phyloP scores from a whole-genome alignment of 1,140 invertebrate genomes.

The Euura saliciscinereae region DNA sequence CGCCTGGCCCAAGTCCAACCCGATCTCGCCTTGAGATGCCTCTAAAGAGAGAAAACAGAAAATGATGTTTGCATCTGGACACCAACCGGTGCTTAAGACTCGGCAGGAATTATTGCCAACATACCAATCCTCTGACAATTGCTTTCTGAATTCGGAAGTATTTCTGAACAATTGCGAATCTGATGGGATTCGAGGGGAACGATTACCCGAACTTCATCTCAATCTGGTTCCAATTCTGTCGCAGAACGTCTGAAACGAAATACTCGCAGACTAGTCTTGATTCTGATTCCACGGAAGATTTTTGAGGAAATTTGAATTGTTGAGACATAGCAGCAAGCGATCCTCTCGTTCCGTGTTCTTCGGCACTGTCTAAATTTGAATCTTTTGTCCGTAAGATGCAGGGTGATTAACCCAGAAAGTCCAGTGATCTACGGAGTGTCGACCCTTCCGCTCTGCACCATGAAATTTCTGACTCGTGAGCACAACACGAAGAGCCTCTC shows the following conservation, averaged over 20 bases:
- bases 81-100: not conserved
- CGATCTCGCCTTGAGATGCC: slow-evolving; percentile 4
- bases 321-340: not conserved
- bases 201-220: too few species aligned
- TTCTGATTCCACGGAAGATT: too few species aligned
- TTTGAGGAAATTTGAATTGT: too few species aligned
- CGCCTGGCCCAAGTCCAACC: not conserved
- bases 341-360: not conserved
- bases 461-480: not conserved
- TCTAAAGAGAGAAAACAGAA: slow-evolving; percentile 3
- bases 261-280: too few species aligned
- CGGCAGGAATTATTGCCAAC: not conserved
- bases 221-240: too few species aligned
- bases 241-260: too few species aligned
- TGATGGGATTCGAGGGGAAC: too few species aligned
- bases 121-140: not conserved
- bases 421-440: slow-evolving; percentile 4
- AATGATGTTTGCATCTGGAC: not conserved
- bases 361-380: not conserved
- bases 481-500: not conserved
- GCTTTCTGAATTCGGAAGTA: not conserved
- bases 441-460: not conserved
- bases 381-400: not conserved
- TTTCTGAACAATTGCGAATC: too few species aligned
- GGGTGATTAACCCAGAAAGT: slow-evolving; percentile 7